Base-by-base conservation (phyloP, 1,140 invertebrate genomes). In the Anthonomus grandis region DNA sequence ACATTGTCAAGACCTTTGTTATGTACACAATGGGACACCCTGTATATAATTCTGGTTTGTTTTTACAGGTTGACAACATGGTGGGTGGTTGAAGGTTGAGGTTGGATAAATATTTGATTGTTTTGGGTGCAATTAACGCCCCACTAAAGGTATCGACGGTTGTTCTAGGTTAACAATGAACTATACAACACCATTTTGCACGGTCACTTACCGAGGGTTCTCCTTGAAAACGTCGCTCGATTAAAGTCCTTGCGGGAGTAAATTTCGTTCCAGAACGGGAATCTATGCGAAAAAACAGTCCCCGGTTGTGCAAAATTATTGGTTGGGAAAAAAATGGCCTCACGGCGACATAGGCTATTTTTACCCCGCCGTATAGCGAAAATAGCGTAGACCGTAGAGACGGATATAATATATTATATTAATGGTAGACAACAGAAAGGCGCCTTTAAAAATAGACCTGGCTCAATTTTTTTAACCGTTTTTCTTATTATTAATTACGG, bases 401-500 rank as follows among this genome's bases (percentile, higher is more conserved):
- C 66, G 67, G 66, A 69, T 66, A 60, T 63, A n/a, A n/a, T n/a
- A n/a, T n/a, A n/a, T n/a, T n/a, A 67, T 68, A 69, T 69, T 67
- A 67, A 62, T 63, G 39, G 57, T 61, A 61, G 54, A 65, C 62
- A 64, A 68, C 64, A 64, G 46, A 64, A 65, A 62, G 59, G 51
- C 57, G 59, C 63, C 62, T 63, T 70, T 68, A 70, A 70, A 70
- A 72, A 72, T 72, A 70, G 69, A 70, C 56, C 44, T 45, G 59
- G 57, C 59, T 44, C 59, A 55, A 64, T 64, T 62, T 67, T 68
- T 70, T 64, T 57, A 57, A 51, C 50, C 36, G 48, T 42, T 64
- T 67, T 61, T 65, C 52, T 60, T 66, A 63, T 57, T 65, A 45
- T 66, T 70, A 66, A 10, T 70, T 62, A 67, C 70, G 69, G 67